Conservation (phyloP, 35 echinoderm and acorn worm species). For the Lytechinus variegatus region DNA sequence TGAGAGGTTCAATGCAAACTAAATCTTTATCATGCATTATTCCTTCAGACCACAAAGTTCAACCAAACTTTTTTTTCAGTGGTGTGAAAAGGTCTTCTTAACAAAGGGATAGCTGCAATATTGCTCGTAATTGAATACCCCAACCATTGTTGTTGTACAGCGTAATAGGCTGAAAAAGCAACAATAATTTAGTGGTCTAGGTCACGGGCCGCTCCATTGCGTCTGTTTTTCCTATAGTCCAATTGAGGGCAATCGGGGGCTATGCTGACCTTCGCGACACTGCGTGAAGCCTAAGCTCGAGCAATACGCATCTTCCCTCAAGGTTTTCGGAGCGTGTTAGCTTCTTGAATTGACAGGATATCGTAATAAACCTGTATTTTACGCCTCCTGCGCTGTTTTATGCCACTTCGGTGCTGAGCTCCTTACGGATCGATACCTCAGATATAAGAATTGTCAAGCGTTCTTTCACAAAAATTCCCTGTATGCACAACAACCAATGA, state of each 20-base stretch:
- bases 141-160: background rate
- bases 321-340: background rate
- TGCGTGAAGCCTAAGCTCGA: background rate
- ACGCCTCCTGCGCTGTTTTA: constrained; percentile 9
- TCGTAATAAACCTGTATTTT: background rate
- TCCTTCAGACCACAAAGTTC: too few relatives aligned
- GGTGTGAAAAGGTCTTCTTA: background rate
- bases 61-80: too few relatives aligned
- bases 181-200: constrained; percentile 19
- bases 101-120: background rate
- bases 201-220: background rate
- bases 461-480: background rate
- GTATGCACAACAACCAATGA: background rate
- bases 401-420: background rate
- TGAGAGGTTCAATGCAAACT: too few relatives aligned
- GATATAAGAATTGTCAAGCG: background rate
- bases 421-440: background rate
- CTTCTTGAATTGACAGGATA: background rate
- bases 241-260: background rate
- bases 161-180: background rate
- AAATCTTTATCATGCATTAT: too few relatives aligned
- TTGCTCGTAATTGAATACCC: background rate
- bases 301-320: background rate
- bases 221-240: background rate
- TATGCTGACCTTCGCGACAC: background rate